Base-by-base conservation (phyloP, 2,113 vertebrate species). In the Corapipo altera region DNA sequence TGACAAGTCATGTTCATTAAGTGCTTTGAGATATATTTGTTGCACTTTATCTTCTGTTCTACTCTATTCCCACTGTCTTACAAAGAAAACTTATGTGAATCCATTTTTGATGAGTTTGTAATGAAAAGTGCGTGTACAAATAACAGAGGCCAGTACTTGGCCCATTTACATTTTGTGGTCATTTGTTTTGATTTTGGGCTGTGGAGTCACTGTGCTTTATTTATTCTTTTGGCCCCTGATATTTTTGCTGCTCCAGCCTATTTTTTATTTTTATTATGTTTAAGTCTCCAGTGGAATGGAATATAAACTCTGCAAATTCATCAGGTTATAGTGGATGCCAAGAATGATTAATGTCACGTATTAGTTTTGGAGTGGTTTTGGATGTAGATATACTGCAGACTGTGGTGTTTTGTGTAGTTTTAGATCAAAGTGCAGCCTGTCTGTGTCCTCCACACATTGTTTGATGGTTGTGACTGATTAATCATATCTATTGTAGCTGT, bases 291-390 rank as follows among this genome's bases (percentile, higher is more conserved):
- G 48, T 66, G 86, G 84, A 70, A 67, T 65, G n/a, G 80, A 91
- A 91, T 58, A 96, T 46, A 94, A 96, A 85, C 88, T 93, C 85
- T 92, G 95, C 76, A 96, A 91, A 94, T 91, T 93, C 89, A 94
- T 92, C 82, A 89, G 80, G 46, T 78, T 94, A 26, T 66, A 85
- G 72, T 70, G 74, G 74, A 84, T 85, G 80, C 88, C 81, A 89
- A n/a, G 92, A 86, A 85, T 85, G 65, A 95, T 95, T 89, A 80
- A 96, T 95, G 92, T 59, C 55, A 85, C 76, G 37, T 96, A 84
- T 89, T 95, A 83, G 58, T 74, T 94, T 93, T 96, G 95, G 82
- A 95, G 85, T 81, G 84, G 51, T 88, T 95, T 95, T 91, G 84
- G 94, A 74, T 91, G 67, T 90, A 96, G 86, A 94, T 87, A 30